Base-by-base conservation (phyloP, 2,888 invertebrate species). In the Diarsia rubi region DNA sequence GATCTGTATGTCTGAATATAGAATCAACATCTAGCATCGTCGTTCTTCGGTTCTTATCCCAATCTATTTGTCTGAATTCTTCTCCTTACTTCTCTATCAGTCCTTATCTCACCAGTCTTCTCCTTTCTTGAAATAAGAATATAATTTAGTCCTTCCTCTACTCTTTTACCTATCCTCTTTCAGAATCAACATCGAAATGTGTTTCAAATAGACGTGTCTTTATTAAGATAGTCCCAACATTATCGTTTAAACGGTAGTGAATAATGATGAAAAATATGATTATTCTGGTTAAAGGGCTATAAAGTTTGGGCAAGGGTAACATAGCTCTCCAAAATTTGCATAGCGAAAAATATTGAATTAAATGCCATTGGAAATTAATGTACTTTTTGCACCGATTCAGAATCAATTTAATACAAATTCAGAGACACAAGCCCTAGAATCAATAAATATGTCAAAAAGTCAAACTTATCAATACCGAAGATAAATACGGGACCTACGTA, bases 401-500 rank as follows among this genome's bases (percentile, higher is more conserved):
- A 47, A 47, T n/a, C 6, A 3, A 42, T 59, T 3, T 0, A 0
- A 31, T 2, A 21, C 8, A 1, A 31, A 24, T 1, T 21, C 5
- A 72, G 12, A 37, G 21, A 45, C 24, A n/a, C 31, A 24, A 64
- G n/a, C 6, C 3, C 31, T 21, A 52, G 0, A 49, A 78, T 78
- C n/a, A 72, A 54, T 54, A 9, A 57, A 54, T 31, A 24, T 49
- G 47, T 47, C 62, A 54, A 54, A 44, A 24, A 57, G 9, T n/a
- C n/a, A 31, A n/a, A 14, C 8, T 21, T 79, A 79, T 79, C 73
- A 73, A 42, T 31, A 47, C 24, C 0, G n/a, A n/a, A 45, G 52
- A 64, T 79, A 60, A 52, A 47, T 9, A 57, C 19, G n/a, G 63
- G 52, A 59, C 65, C 54, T 54, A 77, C 60, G 63, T 27, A 67